Evolutionary conservation across 1,140 invertebrate genomes (phyloP).

Genomic region (Papilio aristodemus): DNA sequence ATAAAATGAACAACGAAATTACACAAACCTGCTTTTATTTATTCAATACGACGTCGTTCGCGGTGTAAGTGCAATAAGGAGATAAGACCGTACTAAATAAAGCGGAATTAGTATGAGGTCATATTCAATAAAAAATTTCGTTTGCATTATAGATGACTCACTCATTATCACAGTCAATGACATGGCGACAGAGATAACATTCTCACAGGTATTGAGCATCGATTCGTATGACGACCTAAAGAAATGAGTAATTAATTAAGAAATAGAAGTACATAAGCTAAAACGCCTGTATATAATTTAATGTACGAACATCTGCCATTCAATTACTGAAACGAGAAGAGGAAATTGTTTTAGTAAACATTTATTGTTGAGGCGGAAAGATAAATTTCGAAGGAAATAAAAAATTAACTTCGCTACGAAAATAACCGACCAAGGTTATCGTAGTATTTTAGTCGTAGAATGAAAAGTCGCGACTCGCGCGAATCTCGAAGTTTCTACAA

Average conservation of each 20-base stretch:
- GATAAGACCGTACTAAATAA: neutral
- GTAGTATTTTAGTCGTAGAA: neutral
- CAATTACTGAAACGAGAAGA: neutral
- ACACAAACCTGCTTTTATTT: neutral
- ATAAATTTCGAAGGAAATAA: constrained; percentile 20
- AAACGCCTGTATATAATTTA: too few relatives aligned
- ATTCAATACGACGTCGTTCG: neutral
- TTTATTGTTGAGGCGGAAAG: constrained; percentile 1
- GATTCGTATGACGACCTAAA: too few relatives aligned
- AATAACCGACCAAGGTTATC: neutral
- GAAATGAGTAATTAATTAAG: too few relatives aligned
- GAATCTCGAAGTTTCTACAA: neutral
- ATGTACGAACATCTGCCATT: neutral
- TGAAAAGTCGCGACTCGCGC: neutral
- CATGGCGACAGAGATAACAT: too few relatives aligned
- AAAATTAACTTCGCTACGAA: neutral
- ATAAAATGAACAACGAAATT: neutral
- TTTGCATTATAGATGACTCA: neutral
- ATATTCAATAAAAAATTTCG: neutral
- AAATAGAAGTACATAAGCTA: too few relatives aligned
- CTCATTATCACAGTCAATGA: too few relatives aligned
- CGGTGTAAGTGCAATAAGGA: neutral
- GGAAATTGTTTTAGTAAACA: constrained; percentile 6
- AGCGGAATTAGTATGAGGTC: neutral
- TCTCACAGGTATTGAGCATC: too few relatives aligned